These are phyloP conservation scores for Anas flavirostris DNA, from an alignment of 2,797 vertebrate species.

Conservation along the genomic window DNA sequence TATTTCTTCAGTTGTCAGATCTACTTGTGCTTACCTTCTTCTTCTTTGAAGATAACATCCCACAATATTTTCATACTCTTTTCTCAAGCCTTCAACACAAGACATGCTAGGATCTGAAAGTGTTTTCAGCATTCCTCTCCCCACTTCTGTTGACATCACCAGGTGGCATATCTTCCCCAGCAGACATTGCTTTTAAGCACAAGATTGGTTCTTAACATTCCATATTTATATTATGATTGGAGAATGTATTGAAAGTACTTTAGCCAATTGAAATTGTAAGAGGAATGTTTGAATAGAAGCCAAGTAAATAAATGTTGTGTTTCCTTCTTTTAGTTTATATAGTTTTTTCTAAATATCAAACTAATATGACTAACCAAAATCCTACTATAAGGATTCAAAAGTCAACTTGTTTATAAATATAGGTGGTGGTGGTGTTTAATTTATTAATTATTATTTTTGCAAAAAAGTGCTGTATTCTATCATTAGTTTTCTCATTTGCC, in stretches of 20 bases:
- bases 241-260: neutral
- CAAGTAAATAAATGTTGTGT: neutral
- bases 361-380: neutral
- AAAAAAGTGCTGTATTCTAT: neutral
- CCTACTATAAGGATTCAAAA: neutral
- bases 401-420: neutral
- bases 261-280: neutral
- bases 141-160: neutral
- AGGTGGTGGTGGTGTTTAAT: neutral
- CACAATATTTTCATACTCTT: neutral
- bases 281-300: neutral
- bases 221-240: neutral
- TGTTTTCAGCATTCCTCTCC: neutral
- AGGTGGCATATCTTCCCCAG: neutral
- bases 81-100: neutral
- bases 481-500: neutral
- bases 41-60: neutral
- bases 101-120: neutral
- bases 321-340: neutral
- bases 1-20: neutral
- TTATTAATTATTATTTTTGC: neutral
- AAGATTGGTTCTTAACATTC: neutral
- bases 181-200: neutral
- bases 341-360: neutral
- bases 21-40: neutral